These are phyloP conservation scores for Leucophenga montana DNA, from an alignment of 2,888 invertebrate genomes.

Conservation along the genomic window DNA sequence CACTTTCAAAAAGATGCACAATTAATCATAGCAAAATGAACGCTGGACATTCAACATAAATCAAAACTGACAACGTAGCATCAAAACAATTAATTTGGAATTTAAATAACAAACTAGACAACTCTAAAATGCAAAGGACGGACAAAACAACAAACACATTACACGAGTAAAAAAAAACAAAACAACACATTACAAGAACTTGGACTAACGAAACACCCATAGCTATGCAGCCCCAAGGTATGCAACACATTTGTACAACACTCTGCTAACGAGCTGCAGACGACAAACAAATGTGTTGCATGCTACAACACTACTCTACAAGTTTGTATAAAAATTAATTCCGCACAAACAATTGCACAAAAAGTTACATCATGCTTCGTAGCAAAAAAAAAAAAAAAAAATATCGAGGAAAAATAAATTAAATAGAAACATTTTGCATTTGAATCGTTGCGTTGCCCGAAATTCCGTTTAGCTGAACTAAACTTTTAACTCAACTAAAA, in stretches of 20 bases:
- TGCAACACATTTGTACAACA: slow-evolving; percentile 6
- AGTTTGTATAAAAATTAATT: neutral
- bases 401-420: too few relatives aligned
- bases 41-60: too few relatives aligned
- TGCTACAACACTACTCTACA: neutral
- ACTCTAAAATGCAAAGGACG: neutral
- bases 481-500: slow-evolving; percentile 22
- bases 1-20: too few relatives aligned
- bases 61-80: too few relatives aligned
- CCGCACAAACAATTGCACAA: neutral
- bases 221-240: neutral
- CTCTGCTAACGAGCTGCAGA: too few relatives aligned
- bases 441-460: neutral
- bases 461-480: neutral
- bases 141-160: neutral
- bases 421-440: neutral
- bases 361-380: neutral
- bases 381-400: neutral
- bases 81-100: too few relatives aligned
- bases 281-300: too few relatives aligned
- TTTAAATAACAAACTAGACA: neutral
- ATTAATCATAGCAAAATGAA: too few relatives aligned
- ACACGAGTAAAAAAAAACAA: neutral
- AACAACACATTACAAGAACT: neutral
- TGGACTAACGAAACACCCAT: neutral